Evolutionary conservation across 1,140 invertebrate species (phyloP).

Genomic region (Homalodisca vitripennis): DNA sequence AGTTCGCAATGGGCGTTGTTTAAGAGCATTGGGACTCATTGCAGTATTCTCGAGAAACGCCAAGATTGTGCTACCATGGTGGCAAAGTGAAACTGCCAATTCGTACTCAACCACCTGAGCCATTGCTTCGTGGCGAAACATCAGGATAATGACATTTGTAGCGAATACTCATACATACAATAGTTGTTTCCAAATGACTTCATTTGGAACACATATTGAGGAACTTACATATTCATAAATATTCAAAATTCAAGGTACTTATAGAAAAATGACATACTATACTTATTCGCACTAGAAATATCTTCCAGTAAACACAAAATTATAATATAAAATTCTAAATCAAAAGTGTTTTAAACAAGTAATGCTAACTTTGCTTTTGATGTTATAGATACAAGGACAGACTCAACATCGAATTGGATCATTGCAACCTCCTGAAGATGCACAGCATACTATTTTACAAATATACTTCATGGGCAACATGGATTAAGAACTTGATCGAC

Average conservation of each 20-base stretch:
- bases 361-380: too few relatives aligned
- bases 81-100: conserved; percentile 37
- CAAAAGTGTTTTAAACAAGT: too few relatives aligned
- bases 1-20: too few relatives aligned
- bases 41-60: conserved; percentile 45
- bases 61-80: conserved; percentile 42
- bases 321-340: too few relatives aligned
- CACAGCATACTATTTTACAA: conserved; percentile 46
- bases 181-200: conserved; percentile 48
- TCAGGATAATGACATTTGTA: background rate
- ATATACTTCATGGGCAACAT: conserved; percentile 48
- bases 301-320: too few relatives aligned
- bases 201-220: conserved; percentile 46
- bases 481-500: conserved; percentile 32
- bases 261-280: too few relatives aligned
- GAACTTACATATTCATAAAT: conserved; percentile 43
- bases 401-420: conserved; percentile 44
- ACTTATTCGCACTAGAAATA: too few relatives aligned
- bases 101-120: conserved; percentile 35
- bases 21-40: conserved; percentile 43
- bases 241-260: conserved; percentile 47
- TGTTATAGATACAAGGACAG: too few relatives aligned
- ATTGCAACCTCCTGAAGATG: conserved; percentile 41
- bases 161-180: too few relatives aligned
- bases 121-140: conserved; percentile 10